Evolutionary conservation across 2,888 invertebrate genomes (phyloP).

Genomic region (Ecliptopera silaceata): DNA sequence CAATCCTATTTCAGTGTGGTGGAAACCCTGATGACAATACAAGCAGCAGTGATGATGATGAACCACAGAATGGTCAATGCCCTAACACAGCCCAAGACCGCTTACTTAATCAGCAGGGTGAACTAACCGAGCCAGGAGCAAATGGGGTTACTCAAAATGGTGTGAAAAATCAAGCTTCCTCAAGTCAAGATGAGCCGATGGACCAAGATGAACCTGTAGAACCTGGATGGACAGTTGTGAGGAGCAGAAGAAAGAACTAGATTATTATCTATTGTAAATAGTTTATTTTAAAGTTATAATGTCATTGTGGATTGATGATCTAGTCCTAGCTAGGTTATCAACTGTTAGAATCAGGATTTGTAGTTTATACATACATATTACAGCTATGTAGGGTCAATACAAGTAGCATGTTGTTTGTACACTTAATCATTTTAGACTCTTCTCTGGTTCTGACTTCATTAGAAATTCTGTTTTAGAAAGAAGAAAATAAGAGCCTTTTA

Average conservation of each 20-base stretch:
- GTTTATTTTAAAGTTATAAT: background rate
- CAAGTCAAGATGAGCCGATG: slow-evolving; percentile 60
- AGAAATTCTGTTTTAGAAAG: no score
- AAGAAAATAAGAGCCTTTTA: no score
- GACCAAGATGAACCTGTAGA: slow-evolving; percentile 58
- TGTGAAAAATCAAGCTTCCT: slow-evolving; percentile 3
- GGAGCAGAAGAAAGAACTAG: background rate
- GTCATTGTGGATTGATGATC: no score
- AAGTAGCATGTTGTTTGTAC: no score
- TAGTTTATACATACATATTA: no score
- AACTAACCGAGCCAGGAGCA: background rate
- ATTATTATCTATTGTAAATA: background rate
- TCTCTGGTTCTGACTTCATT: no score
- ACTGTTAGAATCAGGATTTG: no score
- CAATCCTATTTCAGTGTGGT: background rate
- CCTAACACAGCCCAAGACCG: background rate
- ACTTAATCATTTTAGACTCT: no score
- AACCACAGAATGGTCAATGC: background rate
- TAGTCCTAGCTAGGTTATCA: no score
- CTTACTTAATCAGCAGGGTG: background rate
- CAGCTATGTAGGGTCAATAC: no score
- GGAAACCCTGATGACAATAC: slow-evolving; percentile 73
- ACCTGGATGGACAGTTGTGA: background rate
- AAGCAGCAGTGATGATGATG: slow-evolving; percentile 71
- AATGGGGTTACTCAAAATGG: background rate